phyloP scores from a whole-genome alignment of 2,113 vertebrate species.

The Danio rerio region DNA sequence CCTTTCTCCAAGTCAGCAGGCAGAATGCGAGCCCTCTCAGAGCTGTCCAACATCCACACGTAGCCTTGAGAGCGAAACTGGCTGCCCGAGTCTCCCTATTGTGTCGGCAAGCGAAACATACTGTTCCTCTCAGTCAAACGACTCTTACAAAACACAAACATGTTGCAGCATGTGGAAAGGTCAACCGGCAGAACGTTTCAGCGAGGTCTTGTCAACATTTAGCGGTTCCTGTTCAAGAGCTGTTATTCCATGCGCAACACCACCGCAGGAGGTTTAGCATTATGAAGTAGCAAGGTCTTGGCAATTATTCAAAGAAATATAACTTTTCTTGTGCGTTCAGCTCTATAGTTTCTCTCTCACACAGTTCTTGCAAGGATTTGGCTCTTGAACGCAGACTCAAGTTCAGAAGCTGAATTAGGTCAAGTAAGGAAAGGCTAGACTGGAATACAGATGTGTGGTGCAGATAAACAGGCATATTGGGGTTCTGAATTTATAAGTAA shows the following conservation, averaged over 20 bases:
- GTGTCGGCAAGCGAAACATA: conserved; percentile 15
- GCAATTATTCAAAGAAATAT: conserved; percentile 1
- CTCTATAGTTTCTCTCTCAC: not conserved
- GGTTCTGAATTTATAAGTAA: no score
- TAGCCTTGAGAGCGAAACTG: not conserved
- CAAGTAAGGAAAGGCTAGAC: conserved; percentile 20
- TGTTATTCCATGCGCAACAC: not conserved
- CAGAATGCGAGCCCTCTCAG: not conserved
- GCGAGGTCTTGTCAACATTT: not conserved
- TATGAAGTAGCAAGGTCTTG: not conserved
- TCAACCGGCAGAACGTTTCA: not conserved
- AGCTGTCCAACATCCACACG: conserved; percentile 21
- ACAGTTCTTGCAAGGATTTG: not conserved
- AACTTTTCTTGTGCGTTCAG: not conserved
- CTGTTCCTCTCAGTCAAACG: conserved; percentile 1
- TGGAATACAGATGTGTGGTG: conserved; percentile 1
- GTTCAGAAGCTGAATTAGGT: conserved; percentile 22
- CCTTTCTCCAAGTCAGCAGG: conserved; percentile 2
- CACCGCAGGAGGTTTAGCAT: conserved; percentile 3
- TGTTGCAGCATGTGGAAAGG: conserved; percentile 28
- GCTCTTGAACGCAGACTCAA: not conserved
- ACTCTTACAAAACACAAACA: conserved; percentile 25
- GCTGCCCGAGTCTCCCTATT: conserved; percentile 8
- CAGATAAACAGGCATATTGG: no score
- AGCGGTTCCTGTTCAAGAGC: not conserved